These are phyloP conservation scores for Notocelia uddmanniana DNA, from an alignment of 2,888 invertebrate genomes.

Conservation along the genomic window DNA sequence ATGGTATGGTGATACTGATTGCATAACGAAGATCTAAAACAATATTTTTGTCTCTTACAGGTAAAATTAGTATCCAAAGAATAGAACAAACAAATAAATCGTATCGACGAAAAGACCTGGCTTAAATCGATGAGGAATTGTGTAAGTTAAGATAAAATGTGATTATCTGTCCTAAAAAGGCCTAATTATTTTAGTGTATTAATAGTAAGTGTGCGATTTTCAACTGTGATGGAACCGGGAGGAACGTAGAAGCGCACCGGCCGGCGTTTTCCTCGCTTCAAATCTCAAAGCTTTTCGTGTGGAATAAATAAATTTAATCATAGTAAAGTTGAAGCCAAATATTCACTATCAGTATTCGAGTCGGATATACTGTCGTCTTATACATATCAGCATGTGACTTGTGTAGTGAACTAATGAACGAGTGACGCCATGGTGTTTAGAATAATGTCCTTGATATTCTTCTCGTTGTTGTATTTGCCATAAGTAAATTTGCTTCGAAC, in stretches of 20 bases:
- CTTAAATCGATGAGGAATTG: conserved; percentile 67
- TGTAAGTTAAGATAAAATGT: conserved; percentile 78
- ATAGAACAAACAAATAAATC: conserved; percentile 61
- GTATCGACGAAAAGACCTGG: conserved; percentile 57
- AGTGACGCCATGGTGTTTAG: conserved; percentile 71
- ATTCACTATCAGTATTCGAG: conserved; percentile 79
- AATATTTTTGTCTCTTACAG: conserved; percentile 54
- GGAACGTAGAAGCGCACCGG: conserved; percentile 55
- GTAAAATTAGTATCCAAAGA: conserved; percentile 75
- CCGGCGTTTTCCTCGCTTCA: conserved; percentile 63
- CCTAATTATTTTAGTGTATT: conserved; percentile 84
- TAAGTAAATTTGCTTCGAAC: conserved; percentile 70
- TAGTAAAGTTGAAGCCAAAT: conserved; percentile 63
- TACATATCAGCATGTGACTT: conserved; percentile 85
- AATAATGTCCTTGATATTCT: conserved; percentile 64
- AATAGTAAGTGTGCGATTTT: conserved; percentile 77
- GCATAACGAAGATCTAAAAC: neutral
- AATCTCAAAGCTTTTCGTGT: conserved; percentile 69
- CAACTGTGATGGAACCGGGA: conserved; percentile 75
- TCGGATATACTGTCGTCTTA: conserved; percentile 76
- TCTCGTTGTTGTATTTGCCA: conserved; percentile 75
- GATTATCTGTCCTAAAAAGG: conserved; percentile 85
- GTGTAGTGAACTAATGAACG: conserved; percentile 74
- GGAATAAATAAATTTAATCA: conserved; percentile 59
- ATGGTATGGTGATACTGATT: neutral